phyloP scores from a whole-genome alignment of 2,888 invertebrate genomes.

The Polyommatus iphigenia region DNA sequence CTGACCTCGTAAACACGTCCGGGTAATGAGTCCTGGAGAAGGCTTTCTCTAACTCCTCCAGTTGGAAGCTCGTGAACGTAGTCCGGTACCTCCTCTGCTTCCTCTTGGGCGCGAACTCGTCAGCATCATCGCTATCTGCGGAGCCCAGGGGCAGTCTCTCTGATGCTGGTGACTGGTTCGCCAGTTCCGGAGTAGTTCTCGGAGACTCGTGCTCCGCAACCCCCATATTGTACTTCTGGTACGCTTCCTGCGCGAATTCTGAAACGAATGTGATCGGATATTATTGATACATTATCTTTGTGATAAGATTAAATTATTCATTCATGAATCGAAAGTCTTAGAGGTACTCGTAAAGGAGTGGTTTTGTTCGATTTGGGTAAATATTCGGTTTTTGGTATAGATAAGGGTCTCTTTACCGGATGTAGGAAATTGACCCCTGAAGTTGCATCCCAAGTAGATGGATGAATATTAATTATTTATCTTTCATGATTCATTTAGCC shows the following conservation, averaged over 20 bases:
- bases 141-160: conserved; percentile 79
- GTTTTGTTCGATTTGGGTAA: too few relatives aligned
- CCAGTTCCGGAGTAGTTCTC: conserved; percentile 68
- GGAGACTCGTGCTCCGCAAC: conserved; percentile 69
- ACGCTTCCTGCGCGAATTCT: conserved; percentile 67
- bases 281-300: not conserved
- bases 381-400: too few relatives aligned
- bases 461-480: too few relatives aligned
- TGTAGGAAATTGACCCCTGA: too few relatives aligned
- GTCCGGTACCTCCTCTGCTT: conserved; percentile 95
- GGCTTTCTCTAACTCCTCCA: conserved; percentile 97
- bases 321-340: not conserved
- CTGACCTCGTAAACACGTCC: conserved; percentile 96
- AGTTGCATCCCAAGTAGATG: too few relatives aligned
- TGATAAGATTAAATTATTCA: not conserved
- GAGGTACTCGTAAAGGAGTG: too few relatives aligned
- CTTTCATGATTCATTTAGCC: too few relatives aligned
- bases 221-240: conserved; percentile 69
- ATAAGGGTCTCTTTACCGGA: too few relatives aligned
- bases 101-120: conserved; percentile 91
- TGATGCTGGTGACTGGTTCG: conserved; percentile 68
- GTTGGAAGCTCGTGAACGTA: conserved; percentile 96
- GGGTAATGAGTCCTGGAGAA: conserved; percentile 99
- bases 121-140: conserved; percentile 83
- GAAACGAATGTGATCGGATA: conserved; percentile 45